Evolutionary conservation across 2,888 invertebrate genomes (phyloP).

Genomic region (Endomychus coccineus): DNA sequence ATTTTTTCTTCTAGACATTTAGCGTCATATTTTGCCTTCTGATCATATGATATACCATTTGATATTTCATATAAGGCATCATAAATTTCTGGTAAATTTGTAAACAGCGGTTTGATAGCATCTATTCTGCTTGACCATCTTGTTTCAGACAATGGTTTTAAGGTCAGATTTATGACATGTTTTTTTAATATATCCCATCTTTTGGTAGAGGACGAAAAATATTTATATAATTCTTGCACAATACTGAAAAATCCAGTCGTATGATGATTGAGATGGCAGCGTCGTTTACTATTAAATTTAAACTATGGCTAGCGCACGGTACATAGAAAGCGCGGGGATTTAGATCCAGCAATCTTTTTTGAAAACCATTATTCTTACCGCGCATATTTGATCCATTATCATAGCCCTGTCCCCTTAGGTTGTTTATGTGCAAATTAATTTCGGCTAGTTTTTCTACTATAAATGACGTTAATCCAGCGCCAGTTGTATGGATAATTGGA

Average conservation of each 20-base stretch:
- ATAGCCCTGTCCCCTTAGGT: constrained; percentile 20
- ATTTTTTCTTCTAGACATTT: too few species aligned
- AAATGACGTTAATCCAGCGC: constrained; percentile 17
- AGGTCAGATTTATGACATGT: constrained; percentile 10
- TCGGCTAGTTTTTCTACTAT: constrained; percentile 16
- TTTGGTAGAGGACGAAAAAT: constrained; percentile 22
- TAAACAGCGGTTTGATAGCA: constrained; percentile 12
- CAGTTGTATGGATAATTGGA: constrained; percentile 16
- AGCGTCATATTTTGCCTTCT: too few species aligned
- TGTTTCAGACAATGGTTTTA: constrained; percentile 15
- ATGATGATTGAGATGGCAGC: constrained; percentile 19
- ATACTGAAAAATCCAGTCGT: constrained; percentile 22
- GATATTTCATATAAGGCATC: too few species aligned
- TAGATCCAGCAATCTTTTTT: constrained; percentile 20
- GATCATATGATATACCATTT: too few species aligned
- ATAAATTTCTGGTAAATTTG: too few species aligned
- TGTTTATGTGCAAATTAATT: constrained; percentile 14
- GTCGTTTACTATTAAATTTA: constrained; percentile 29
- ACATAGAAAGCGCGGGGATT: constrained; percentile 26
- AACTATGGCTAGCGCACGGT: constrained; percentile 25
- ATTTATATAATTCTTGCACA: constrained; percentile 25
- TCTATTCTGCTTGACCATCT: constrained; percentile 16
- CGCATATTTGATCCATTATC: constrained; percentile 24
- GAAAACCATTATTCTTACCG: constrained; percentile 23
- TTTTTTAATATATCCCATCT: constrained; percentile 13